Conservation (phyloP, 2,888 invertebrate species). For the Hypomecis atomaria region DNA sequence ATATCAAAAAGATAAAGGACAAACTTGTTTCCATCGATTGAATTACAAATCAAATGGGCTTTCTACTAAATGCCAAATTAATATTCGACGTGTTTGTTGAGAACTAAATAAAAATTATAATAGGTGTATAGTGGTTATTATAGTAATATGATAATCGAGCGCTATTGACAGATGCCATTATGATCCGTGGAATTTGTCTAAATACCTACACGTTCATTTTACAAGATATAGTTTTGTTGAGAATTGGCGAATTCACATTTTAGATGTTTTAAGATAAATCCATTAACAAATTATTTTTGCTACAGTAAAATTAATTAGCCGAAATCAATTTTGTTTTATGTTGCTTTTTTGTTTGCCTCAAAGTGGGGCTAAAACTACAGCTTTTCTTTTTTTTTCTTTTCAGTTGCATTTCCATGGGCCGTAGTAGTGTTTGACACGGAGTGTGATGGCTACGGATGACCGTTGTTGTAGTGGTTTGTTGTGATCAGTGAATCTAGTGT, state of each 20-base stretch:
- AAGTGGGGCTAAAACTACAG: conserved; percentile 60
- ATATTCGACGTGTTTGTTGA: conserved; percentile 11
- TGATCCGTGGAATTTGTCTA: background rate
- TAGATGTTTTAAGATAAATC: too few relatives aligned
- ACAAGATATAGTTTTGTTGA: too few relatives aligned
- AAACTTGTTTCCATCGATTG: conserved; percentile 16
- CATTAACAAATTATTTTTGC: too few relatives aligned
- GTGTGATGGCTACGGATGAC: conserved; percentile 79
- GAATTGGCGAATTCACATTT: too few relatives aligned
- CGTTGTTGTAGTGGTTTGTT: conserved; percentile 67
- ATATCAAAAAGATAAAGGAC: conserved; percentile 23
- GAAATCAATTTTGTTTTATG: background rate
- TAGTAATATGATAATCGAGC: background rate
- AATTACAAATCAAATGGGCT: conserved; percentile 15
- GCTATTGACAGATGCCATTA: background rate
- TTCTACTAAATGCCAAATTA: conserved; percentile 22
- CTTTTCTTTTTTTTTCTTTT: conserved; percentile 81
- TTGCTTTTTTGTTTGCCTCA: conserved; percentile 44
- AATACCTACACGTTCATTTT: too few relatives aligned
- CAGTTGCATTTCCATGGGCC: conserved; percentile 76
- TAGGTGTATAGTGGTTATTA: background rate
- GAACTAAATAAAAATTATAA: conserved; percentile 2
- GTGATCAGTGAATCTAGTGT: conserved; percentile 69
- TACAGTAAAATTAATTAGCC: too few relatives aligned
- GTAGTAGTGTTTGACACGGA: conserved; percentile 68